Conservation (phyloP, 2,888 invertebrate species). For the Pogonocherus hispidulus region DNA sequence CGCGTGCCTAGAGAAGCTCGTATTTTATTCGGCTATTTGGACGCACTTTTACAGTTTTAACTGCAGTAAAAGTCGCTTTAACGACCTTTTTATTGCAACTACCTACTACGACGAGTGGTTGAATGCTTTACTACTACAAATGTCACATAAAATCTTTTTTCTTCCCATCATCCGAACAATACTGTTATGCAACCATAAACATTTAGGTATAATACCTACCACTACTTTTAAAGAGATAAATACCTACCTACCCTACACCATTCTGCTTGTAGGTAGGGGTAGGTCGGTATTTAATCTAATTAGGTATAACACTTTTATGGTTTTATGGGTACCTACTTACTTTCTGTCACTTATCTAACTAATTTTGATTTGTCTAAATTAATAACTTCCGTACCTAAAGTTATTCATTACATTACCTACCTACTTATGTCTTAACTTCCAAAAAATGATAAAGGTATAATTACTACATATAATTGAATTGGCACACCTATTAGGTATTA, state of each 20-base stretch:
- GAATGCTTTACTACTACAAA: conserved; percentile 56
- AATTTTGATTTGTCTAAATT: no score
- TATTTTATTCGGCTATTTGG: conserved; percentile 66
- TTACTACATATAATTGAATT: no score
- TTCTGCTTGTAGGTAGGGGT: background rate
- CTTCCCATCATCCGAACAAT: conserved; percentile 45
- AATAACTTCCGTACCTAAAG: no score
- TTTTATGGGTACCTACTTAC: no score
- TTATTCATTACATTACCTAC: no score
- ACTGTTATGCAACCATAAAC: conserved; percentile 22
- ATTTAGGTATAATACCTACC: background rate
- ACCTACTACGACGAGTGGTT: conserved; percentile 63
- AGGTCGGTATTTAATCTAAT: no score
- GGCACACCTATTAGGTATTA: no score
- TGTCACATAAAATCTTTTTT: conserved; percentile 58
- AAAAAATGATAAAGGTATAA: no score
- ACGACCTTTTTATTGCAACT: conserved; percentile 69
- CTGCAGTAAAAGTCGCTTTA: conserved; percentile 69
- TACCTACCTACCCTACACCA: background rate
- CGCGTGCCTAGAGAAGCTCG: conserved; percentile 67
- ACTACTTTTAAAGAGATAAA: background rate
- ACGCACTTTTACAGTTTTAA: conserved; percentile 69
- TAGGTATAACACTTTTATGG: no score
- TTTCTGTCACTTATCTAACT: no score
- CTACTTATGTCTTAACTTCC: no score